These are phyloP conservation scores for Rhea pennata DNA, from an alignment of 2,113 vertebrate genomes.

Conservation along the genomic window DNA sequence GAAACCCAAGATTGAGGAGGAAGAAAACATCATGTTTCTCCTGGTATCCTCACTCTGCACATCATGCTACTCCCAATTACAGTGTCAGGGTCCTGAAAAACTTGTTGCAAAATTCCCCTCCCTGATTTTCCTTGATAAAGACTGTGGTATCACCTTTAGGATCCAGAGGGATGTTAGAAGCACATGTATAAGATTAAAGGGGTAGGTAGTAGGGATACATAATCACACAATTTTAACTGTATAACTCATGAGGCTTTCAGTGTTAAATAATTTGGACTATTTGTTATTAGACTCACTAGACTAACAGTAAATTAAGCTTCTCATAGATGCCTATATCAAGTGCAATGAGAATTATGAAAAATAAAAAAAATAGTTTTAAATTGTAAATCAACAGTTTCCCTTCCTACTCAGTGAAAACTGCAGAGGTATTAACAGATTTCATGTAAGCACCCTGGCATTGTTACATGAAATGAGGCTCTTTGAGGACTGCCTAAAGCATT, in stretches of 20 bases:
- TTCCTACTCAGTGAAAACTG: not conserved
- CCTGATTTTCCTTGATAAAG: not conserved
- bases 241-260: not conserved
- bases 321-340: too few relatives aligned
- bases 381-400: not conserved
- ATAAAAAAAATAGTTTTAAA: not conserved
- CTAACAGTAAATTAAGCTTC: not conserved
- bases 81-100: not conserved
- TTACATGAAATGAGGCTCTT: not conserved
- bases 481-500: not conserved
- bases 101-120: not conserved
- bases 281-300: not conserved
- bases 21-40: not conserved
- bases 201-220: rapidly evolving
- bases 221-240: not conserved
- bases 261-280: not conserved
- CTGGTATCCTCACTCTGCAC: not conserved
- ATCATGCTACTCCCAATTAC: not conserved
- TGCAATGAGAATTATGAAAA: not conserved
- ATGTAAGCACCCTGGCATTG: rapidly evolving
- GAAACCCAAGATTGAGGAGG: not conserved
- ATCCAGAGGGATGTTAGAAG: not conserved
- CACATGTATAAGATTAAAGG: not conserved
- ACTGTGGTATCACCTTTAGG: not conserved
- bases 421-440: not conserved